A percentile compares a stretch with the other conserved stretches of the same genome.
Evolutionary conservation across 2,888 invertebrate species (phyloP).

Genomic region (Ormyrus nitidulus): DNA sequence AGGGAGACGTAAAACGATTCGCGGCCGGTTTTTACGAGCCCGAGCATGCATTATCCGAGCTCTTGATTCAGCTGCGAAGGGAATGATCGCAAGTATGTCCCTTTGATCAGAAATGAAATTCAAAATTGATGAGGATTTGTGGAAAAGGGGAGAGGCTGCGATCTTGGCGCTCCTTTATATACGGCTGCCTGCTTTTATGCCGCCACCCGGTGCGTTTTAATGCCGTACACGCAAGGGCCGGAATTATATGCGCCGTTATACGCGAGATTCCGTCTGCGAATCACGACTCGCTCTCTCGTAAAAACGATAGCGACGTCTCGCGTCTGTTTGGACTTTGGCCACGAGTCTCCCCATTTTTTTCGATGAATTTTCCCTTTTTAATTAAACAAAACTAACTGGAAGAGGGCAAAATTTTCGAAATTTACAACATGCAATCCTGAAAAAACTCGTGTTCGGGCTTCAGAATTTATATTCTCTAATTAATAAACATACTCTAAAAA

Average conservation of each 20-base stretch:
- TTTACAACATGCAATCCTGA: no score
- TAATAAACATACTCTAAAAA: no score
- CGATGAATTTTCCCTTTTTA: no score
- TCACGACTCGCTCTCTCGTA: constrained; percentile 7
- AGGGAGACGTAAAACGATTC: constrained; percentile 35
- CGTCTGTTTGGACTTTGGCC: no score
- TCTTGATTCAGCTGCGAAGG: constrained; percentile 29
- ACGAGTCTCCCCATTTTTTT: no score
- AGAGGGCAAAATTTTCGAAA: no score
- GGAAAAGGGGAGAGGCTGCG: no score
- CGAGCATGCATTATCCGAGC: constrained; percentile 37
- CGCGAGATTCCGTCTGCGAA: constrained; percentile 24
- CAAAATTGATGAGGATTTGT: no score
- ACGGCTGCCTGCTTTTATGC: constrained; percentile 11
- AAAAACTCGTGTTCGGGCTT: no score
- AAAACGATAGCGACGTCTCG: no score
- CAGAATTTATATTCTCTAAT: no score
- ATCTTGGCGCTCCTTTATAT: background rate
- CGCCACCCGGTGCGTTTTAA: constrained; percentile 20
- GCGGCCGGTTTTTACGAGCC: constrained; percentile 41
- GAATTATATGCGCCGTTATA: constrained; percentile 22
- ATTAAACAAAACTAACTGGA: no score
- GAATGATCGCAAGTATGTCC: background rate
- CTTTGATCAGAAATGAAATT: background rate
- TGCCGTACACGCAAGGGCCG: constrained; percentile 12